Percentiles rank a stretch among this genome's conserved stretches.
These are phyloP conservation scores for Embiotoca jacksoni DNA, from an alignment of 2,113 vertebrate genomes.

Conservation along the genomic window DNA sequence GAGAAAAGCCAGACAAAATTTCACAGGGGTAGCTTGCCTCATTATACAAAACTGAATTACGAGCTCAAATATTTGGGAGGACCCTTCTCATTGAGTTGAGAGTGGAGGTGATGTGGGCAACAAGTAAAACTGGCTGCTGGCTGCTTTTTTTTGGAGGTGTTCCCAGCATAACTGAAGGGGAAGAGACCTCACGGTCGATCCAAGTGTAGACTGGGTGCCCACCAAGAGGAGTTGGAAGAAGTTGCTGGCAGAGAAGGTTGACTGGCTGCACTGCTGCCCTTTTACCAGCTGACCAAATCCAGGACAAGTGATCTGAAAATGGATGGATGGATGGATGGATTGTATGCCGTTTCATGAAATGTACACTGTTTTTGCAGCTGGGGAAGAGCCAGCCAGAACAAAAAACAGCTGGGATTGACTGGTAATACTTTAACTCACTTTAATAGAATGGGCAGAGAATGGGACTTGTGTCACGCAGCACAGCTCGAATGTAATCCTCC, in stretches of 20 bases:
- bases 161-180: constrained; percentile 13
- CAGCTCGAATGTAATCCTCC: constrained; percentile 55
- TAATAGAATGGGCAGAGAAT: constrained; percentile 60
- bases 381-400: constrained; percentile 16
- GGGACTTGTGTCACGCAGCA: constrained; percentile 45
- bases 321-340: constrained; percentile 4
- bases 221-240: constrained; percentile 6
- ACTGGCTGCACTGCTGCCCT: not conserved
- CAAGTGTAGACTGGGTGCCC: not conserved
- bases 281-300: constrained; percentile 17
- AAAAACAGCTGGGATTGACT: constrained; percentile 40
- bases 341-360: constrained; percentile 13
- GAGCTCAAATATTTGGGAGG: not conserved
- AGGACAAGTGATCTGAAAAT: constrained; percentile 16
- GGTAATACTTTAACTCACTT: constrained; percentile 58
- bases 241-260: not conserved
- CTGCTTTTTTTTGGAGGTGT: constrained; percentile 32
- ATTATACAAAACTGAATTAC: not conserved
- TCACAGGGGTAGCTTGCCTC: not conserved
- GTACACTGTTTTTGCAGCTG: constrained; percentile 26
- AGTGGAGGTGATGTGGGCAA: constrained; percentile 18
- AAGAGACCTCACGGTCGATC: constrained; percentile 7
- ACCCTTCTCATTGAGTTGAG: too few relatives aligned
- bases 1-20: not conserved
- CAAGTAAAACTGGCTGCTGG: constrained; percentile 21